A percentile compares a stretch with the other conserved stretches of the same genome.
Conservation (phyloP, 2,113 vertebrate species). For the Ictalurus furcatus region DNA sequence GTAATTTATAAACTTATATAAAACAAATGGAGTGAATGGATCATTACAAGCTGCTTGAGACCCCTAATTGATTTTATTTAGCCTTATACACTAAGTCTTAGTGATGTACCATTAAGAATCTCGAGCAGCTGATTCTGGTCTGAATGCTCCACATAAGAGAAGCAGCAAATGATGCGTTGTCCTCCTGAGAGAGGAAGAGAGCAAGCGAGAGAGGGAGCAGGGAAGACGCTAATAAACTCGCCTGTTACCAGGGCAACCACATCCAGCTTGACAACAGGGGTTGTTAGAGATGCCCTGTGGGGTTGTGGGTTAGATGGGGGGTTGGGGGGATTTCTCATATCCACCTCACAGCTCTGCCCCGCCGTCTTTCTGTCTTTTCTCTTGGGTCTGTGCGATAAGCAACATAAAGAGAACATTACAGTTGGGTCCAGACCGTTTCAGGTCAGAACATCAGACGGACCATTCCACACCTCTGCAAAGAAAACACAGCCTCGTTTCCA, state of each 20-base stretch:
- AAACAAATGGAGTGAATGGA: slow-evolving; percentile 9
- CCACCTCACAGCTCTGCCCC: not conserved
- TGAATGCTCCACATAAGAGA: slow-evolving; percentile 30
- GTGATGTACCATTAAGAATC: slow-evolving; percentile 20
- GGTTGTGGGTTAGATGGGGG: slow-evolving; percentile 8
- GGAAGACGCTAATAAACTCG: slow-evolving; percentile 49
- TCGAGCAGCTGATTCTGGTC: slow-evolving; percentile 9
- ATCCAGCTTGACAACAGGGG: slow-evolving; percentile 53
- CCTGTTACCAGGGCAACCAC: slow-evolving; percentile 61
- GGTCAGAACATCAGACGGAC: not conserved
- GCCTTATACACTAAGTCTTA: slow-evolving; percentile 9
- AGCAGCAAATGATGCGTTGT: slow-evolving; percentile 34
- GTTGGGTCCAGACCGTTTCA: not conserved
- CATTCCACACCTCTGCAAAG: not conserved
- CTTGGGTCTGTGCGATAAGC: slow-evolving; percentile 29
- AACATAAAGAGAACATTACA: slow-evolving; percentile 35
- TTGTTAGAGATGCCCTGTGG: slow-evolving; percentile 47
- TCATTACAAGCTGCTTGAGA: slow-evolving; percentile 23
- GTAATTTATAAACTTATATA: slow-evolving; percentile 27
- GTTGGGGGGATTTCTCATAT: slow-evolving; percentile 15
- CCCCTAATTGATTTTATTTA: slow-evolving; percentile 26
- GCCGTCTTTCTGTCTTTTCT: slow-evolving; percentile 20
- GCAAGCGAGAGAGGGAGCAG: not conserved
- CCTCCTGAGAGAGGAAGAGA: slow-evolving; percentile 28
- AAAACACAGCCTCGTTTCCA: not conserved